Conservation (phyloP, 2,113 vertebrate species). For the Isichthys henryi region DNA sequence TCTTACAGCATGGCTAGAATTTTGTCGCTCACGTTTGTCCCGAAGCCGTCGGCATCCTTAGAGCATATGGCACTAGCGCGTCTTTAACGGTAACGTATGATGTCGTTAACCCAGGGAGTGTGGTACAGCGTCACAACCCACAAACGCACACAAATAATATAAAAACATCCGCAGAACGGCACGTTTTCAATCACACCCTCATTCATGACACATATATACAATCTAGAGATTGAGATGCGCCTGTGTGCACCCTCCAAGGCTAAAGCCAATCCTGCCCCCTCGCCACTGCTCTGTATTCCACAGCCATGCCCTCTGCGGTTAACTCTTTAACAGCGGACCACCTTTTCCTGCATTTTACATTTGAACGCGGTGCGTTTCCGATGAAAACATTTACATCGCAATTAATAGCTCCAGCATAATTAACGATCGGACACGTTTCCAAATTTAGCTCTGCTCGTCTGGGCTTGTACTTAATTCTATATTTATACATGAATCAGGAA, state of each 20-base stretch:
- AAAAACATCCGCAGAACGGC: neutral
- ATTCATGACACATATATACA: constrained; percentile 11
- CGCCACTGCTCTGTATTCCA: neutral
- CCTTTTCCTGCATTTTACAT: neutral
- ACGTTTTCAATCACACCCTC: constrained; percentile 7
- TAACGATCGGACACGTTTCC: neutral
- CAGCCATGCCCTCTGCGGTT: constrained; percentile 15
- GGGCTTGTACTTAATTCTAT: neutral
- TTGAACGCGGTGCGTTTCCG: neutral
- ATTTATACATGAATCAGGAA: neutral
- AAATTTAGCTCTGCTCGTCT: neutral
- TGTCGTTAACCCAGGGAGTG: neutral
- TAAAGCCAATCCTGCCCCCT: constrained; percentile 21
- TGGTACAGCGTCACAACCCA: neutral
- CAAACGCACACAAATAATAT: neutral
- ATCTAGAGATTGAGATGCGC: constrained; percentile 3
- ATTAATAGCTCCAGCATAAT: neutral
- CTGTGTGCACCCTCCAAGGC: constrained; percentile 15
- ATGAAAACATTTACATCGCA: neutral
- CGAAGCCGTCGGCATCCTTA: constrained; percentile 18
- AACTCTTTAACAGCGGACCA: constrained; percentile 17
- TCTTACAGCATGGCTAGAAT: neutral
- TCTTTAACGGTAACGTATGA: neutral
- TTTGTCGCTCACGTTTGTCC: constrained; percentile 10
- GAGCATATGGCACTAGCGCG: neutral